These are phyloP conservation scores for Drosophila malerkotliana DNA, from an alignment of 1,140 invertebrate species.

Conservation along the genomic window DNA sequence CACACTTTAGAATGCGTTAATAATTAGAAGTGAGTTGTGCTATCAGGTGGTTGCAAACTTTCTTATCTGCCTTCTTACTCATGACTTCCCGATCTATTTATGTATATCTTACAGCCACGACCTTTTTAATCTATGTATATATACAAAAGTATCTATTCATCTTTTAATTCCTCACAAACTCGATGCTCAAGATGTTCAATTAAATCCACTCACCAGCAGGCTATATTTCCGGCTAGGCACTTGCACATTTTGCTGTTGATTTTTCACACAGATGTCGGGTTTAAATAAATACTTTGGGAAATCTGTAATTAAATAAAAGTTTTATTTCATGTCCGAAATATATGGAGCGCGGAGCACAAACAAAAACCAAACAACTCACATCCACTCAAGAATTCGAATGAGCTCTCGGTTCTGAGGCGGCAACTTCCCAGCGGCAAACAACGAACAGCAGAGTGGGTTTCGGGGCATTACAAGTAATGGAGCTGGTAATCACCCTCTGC, in stretches of 20 bases:
- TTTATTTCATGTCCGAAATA: slow-evolving; percentile 4
- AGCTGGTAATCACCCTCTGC: not conserved
- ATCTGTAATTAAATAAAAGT: slow-evolving; percentile 23
- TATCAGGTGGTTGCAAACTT: slow-evolving; percentile 41
- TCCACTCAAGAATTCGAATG: slow-evolving; percentile 28
- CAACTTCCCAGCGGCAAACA: not conserved
- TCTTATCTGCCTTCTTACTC: slow-evolving; percentile 39
- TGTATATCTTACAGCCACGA: slow-evolving; percentile 1
- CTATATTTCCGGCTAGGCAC: slow-evolving; percentile 71
- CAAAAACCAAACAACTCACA: slow-evolving; percentile 26
- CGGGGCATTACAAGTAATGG: not conserved
- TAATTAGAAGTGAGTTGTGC: slow-evolving; percentile 2
- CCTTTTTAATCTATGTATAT: not conserved
- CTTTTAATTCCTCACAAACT: not conserved
- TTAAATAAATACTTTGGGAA: slow-evolving; percentile 4
- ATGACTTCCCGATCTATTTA: slow-evolving; percentile 25
- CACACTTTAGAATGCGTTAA: not conserved
- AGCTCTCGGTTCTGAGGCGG: slow-evolving; percentile 6
- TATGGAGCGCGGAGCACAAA: not conserved
- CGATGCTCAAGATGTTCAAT: not conserved
- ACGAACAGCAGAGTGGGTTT: not conserved
- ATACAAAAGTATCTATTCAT: not conserved
- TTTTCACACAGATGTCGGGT: slow-evolving; percentile 9
- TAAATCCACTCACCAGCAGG: slow-evolving; percentile 69
- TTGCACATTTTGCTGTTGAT: slow-evolving; percentile 66